Percentiles rank a stretch among this genome's conserved stretches.
These are phyloP conservation scores for Platyscapa corneri DNA, from an alignment of 1,140 invertebrate species.

Conservation along the genomic window DNA sequence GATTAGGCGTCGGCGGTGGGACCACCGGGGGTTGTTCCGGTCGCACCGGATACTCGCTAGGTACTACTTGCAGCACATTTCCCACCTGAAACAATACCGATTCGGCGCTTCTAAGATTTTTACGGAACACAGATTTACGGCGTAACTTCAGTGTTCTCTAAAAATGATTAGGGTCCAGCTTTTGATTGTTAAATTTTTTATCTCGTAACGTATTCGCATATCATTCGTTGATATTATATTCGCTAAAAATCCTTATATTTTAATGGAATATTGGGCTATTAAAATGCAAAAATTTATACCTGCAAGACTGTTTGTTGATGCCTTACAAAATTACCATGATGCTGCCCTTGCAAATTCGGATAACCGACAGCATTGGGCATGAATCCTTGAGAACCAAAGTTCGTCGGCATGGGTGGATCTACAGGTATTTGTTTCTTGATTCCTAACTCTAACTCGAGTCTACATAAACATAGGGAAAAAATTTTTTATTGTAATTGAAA, in stretches of 20 bases:
- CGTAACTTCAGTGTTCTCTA: no score
- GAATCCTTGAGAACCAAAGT: constrained; percentile 56
- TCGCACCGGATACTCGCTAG: constrained; percentile 58
- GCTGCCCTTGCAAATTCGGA: constrained; percentile 53
- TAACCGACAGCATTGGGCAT: constrained; percentile 54
- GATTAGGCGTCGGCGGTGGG: constrained; percentile 44
- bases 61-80: constrained; percentile 77
- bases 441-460: constrained; percentile 70
- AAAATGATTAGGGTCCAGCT: no score
- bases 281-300: constrained; percentile 50
- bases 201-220: no score
- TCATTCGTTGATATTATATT: no score
- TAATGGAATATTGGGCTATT: background rate
- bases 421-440: constrained; percentile 66
- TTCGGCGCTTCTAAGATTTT: background rate
- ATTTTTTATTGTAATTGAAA: background rate
- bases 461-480: constrained; percentile 50
- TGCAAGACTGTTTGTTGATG: constrained; percentile 69
- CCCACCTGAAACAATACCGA: constrained; percentile 71
- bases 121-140: no score
- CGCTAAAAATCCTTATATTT: background rate
- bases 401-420: constrained; percentile 40
- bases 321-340: constrained; percentile 58
- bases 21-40: constrained; percentile 45
- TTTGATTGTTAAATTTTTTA: no score